These are phyloP conservation scores for Microctenopoma steveboyesi DNA, from an alignment of 2,797 vertebrate species.

Conservation along the genomic window DNA sequence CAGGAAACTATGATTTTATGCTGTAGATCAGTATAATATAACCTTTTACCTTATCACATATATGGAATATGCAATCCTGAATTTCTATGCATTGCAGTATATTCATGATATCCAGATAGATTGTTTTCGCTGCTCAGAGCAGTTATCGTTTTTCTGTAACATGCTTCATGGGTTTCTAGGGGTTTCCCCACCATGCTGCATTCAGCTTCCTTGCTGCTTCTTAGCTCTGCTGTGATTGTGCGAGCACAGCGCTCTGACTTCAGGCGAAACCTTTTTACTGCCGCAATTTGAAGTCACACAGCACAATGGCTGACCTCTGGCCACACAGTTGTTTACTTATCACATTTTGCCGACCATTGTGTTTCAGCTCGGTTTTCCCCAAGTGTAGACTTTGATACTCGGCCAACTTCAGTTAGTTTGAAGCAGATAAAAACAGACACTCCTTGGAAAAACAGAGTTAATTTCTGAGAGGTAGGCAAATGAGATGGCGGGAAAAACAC, in stretches of 20 bases:
- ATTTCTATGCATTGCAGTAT: too few relatives aligned
- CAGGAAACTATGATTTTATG: not conserved
- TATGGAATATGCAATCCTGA: not conserved
- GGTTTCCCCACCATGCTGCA: not conserved
- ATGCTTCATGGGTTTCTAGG: not conserved
- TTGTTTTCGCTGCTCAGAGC: not conserved
- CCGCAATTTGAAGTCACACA: slow-evolving; percentile 23
- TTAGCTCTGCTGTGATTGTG: slow-evolving; percentile 29
- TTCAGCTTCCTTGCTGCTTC: not conserved
- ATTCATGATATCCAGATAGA: not conserved
- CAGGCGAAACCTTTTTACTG: slow-evolving; percentile 35
- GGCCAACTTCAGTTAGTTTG: slow-evolving; percentile 74
- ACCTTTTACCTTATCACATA: not conserved
- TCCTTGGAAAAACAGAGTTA: slow-evolving; percentile 57
- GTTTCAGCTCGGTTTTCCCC: slow-evolving; percentile 51
- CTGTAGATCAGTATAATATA: not conserved
- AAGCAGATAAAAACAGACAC: slow-evolving; percentile 57
- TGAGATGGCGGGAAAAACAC: slow-evolving; percentile 38
- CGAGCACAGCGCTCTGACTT: slow-evolving; percentile 24
- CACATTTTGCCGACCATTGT: slow-evolving; percentile 39
- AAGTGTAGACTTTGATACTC: slow-evolving; percentile 65
- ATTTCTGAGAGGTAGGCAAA: slow-evolving; percentile 57
- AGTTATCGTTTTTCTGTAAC: not conserved
- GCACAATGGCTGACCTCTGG: slow-evolving; percentile 36
- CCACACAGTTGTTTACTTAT: slow-evolving; percentile 57